These are phyloP conservation scores for Neodiprion lecontei DNA, from an alignment of 1,140 invertebrate genomes.

Conservation along the genomic window DNA sequence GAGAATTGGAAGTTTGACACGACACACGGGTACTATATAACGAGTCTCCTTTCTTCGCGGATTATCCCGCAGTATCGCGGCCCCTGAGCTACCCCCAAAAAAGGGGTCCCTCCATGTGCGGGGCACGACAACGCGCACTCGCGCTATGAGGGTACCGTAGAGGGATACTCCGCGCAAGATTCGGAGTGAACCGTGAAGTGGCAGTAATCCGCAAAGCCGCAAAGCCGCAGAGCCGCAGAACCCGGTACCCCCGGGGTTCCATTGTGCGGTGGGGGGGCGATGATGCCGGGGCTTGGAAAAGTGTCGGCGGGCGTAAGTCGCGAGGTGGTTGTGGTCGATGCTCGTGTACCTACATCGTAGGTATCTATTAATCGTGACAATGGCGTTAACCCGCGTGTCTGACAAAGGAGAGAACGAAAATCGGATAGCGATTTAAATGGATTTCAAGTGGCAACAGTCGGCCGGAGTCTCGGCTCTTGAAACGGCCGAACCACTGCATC, in stretches of 20 bases:
- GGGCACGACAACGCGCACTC: not conserved
- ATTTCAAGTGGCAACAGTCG: constrained; percentile 41
- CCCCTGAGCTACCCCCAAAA: too few species aligned
- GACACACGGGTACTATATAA: too few species aligned
- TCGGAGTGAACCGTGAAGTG: not conserved
- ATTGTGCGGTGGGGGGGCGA: not conserved
- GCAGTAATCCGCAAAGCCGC: not conserved
- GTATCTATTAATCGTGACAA: constrained; percentile 2
- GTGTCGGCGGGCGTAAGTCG: not conserved
- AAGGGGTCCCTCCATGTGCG: too few species aligned
- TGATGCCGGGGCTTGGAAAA: not conserved
- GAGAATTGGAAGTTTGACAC: too few species aligned
- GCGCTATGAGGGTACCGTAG: not conserved
- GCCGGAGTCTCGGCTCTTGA: not conserved
- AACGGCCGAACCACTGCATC: not conserved
- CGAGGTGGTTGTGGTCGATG: not conserved
- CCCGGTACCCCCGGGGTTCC: not conserved
- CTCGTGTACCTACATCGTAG: not conserved
- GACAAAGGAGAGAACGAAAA: constrained; percentile 27
- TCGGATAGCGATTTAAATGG: constrained; percentile 54
- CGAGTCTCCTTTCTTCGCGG: too few species aligned
- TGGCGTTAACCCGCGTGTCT: not conserved
- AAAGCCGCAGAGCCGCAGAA: not conserved
- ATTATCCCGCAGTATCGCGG: too few species aligned
- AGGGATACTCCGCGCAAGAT: not conserved